Evolutionary conservation across 2,113 vertebrate species (phyloP).

Genomic region (Orycteropus afer): DNA sequence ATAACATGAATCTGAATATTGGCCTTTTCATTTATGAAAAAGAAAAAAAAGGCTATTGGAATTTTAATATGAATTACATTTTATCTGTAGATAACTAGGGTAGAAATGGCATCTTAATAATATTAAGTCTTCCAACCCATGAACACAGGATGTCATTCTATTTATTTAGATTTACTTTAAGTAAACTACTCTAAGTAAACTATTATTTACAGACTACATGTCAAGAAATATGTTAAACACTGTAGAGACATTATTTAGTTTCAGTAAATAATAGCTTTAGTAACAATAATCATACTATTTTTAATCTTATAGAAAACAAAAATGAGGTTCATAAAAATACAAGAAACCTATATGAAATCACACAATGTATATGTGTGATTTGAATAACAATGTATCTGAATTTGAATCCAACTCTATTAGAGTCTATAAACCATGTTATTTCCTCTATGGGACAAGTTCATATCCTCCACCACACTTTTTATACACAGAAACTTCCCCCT

Average conservation of each 20-base stretch:
- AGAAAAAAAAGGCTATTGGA: neutral
- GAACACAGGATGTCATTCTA: neutral
- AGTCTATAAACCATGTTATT: neutral
- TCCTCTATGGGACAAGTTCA: neutral
- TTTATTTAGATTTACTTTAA: neutral
- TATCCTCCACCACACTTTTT: neutral
- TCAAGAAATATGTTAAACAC: neutral
- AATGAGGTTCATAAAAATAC: neutral
- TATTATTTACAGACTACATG: neutral
- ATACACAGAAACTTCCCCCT: neutral
- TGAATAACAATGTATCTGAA: neutral
- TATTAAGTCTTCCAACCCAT: neutral
- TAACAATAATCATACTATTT: neutral
- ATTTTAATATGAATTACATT: neutral
- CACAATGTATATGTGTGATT: neutral
- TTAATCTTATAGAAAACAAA: conserved; percentile 7
- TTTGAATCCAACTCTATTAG: neutral
- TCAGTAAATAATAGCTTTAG: neutral
- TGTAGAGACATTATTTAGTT: neutral
- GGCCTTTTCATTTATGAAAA: neutral
- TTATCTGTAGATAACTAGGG: neutral
- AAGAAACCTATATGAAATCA: neutral
- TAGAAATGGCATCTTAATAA: neutral
- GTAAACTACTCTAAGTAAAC: neutral
- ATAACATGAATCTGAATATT: neutral